A percentile compares a stretch with the other conserved stretches of the same genome.
phyloP scores from a whole-genome alignment of 2,113 vertebrate species.

The Helogale parvula region DNA sequence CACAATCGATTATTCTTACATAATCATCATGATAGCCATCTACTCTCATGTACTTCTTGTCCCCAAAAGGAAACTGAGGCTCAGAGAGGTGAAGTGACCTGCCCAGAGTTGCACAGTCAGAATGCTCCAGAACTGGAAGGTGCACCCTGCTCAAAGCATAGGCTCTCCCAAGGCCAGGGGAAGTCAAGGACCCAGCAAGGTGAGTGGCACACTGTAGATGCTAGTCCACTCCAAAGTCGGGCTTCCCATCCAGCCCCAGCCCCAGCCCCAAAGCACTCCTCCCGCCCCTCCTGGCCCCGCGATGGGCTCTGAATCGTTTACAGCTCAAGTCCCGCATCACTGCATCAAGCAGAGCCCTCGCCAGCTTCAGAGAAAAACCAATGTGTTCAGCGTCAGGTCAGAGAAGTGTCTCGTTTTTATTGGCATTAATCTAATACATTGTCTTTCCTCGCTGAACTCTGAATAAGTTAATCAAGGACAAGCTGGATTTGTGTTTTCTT shows the following conservation, averaged over 20 bases:
- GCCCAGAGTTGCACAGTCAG: neutral
- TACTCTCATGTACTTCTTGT: neutral
- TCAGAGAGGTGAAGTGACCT: neutral
- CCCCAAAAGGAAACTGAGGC: rapidly evolving
- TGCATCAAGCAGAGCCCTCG: neutral
- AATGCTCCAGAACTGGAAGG: neutral
- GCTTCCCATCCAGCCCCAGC: neutral
- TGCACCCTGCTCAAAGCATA: neutral
- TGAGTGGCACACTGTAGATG: neutral
- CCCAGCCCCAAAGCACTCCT: neutral
- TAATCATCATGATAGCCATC: neutral
- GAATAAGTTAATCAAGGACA: conserved; percentile 48
- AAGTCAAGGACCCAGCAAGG: neutral
- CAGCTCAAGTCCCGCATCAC: neutral
- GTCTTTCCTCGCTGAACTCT: conserved; percentile 21
- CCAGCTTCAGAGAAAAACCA: neutral
- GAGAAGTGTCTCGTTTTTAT: neutral
- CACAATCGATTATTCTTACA: rapidly evolving
- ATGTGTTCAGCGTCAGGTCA: neutral
- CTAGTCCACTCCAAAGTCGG: neutral
- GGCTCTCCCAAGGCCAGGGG: neutral
- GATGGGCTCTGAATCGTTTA: neutral
- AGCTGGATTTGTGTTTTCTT: conserved; percentile 48
- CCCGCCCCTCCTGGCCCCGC: rapidly evolving
- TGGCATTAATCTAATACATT: conserved; percentile 42